Evolutionary conservation across 2,888 invertebrate genomes (phyloP), one percentile per base, ranked within the genome.

Genomic region (Rhamphomyia laevipes): DNA sequence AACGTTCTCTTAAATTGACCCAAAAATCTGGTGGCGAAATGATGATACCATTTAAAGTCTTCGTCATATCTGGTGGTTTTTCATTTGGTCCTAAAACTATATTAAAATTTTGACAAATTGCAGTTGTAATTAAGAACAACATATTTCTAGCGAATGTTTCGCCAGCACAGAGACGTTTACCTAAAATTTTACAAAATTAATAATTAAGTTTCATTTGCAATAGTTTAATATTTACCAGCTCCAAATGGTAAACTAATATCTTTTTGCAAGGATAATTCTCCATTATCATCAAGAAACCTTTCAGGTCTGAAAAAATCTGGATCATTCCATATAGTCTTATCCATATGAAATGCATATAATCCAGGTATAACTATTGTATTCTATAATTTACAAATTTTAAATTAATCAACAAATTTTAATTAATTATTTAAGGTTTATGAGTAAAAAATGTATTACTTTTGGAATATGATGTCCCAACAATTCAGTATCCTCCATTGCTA

Each of bases 111-210:
- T 84, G 84, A 64, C 82, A 70, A 53, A 85, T 68, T 1, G 72
- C 73, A 0, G 80, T 61, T 31, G 80, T 72, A 10, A 78, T 70
- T 52, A 78, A 73, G 62, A 84, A 84, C 62, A 83, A 68, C 55
- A 74, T 72, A 55, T 81, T 81, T 2, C 84, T 72, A 0, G 83
- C 77, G 61, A 78, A 82, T 0, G 83, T 83, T 63, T 84, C 84
- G 0, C 84, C 85, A 0, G 81, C 77, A 59, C 85, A 85, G 0
- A 83, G 65, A 30, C 84, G 73, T 56, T 77, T 76, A 1, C 84
- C 83, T 78, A 63, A 1, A 61, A 50, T 51, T 18, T 42, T 6
- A 3, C 10, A 15, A n/a, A 41, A n/a, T 46, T 47, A 10, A 6
- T 21, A 27, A 27, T n/a, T 27, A 27, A 21, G 21, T 27, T 27